Conservation (phyloP, 2,797 vertebrate genomes). For the Sternotherus odoratus region DNA sequence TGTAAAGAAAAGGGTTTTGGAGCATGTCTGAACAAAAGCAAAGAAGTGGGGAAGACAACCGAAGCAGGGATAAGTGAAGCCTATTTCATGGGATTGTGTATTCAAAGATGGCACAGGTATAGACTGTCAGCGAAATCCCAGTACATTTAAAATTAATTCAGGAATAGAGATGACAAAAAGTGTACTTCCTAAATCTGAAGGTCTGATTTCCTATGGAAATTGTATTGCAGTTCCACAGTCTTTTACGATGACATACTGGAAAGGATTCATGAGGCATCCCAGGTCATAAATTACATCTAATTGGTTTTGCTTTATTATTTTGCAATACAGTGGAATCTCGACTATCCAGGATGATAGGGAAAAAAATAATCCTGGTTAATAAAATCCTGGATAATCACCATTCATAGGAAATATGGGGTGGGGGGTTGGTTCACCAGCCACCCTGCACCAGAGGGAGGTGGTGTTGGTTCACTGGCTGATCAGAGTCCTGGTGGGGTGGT, state of each 20-base stretch:
- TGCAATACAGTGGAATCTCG: too few species aligned
- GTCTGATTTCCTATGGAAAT: accelerated
- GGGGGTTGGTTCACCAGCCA: too few species aligned
- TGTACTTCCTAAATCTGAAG: too few species aligned
- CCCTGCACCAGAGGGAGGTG: too few species aligned
- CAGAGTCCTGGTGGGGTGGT: too few species aligned
- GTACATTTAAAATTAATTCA: accelerated
- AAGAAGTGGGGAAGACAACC: accelerated
- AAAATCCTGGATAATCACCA: too few species aligned
- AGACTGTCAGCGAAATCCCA: not conserved
- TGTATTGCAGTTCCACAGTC: accelerated
- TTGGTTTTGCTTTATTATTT: accelerated
- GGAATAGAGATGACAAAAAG: accelerated
- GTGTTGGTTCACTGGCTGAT: too few species aligned
- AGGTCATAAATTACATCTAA: accelerated
- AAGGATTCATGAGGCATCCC: accelerated
- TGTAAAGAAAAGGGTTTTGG: not conserved
- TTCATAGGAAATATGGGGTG: too few species aligned
- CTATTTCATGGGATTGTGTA: not conserved
- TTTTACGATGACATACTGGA: accelerated
- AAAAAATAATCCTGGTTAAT: too few species aligned
- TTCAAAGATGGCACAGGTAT: not conserved
- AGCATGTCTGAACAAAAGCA: not conserved
- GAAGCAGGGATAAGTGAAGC: not conserved
- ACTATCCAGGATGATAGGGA: too few species aligned